Evolutionary conservation across 2,797 vertebrate genomes (phyloP).

Genomic region (Delichon dasypus): DNA sequence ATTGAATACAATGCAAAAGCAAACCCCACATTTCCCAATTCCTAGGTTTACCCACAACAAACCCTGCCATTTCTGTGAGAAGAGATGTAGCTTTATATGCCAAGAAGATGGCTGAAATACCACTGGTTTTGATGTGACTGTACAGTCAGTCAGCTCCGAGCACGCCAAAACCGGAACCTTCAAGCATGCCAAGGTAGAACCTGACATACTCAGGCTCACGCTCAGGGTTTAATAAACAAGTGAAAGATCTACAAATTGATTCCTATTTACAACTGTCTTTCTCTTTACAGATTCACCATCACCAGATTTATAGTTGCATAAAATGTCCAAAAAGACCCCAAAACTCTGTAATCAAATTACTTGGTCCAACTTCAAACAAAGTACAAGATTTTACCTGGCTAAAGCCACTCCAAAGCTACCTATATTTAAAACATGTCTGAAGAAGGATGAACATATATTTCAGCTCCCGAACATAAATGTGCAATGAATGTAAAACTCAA

Average conservation of each 20-base stretch:
- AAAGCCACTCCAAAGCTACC: not conserved
- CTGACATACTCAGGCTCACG: not conserved
- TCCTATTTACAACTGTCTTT: not conserved
- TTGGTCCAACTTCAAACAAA: not conserved
- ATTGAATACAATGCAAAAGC: not conserved
- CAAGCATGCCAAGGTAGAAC: not conserved
- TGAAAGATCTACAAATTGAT: not conserved
- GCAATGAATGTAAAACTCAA: not conserved
- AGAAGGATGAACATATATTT: not conserved
- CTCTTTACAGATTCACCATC: not conserved
- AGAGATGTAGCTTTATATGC: not conserved
- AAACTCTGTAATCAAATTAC: not conserved
- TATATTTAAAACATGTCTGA: not conserved
- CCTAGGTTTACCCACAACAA: not conserved
- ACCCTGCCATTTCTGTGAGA: not conserved
- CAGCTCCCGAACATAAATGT: not conserved
- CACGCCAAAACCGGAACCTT: not conserved
- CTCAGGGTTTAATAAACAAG: not conserved
- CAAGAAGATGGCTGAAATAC: not conserved
- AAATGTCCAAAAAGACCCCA: not conserved
- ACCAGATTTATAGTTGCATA: not conserved
- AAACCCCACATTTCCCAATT: accelerated
- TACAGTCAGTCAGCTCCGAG: not conserved
- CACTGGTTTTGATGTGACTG: not conserved
- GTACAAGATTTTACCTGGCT: not conserved